Conservation (phyloP, 92 coral and sea anemone species). For the Palythoa heliodiscus region DNA sequence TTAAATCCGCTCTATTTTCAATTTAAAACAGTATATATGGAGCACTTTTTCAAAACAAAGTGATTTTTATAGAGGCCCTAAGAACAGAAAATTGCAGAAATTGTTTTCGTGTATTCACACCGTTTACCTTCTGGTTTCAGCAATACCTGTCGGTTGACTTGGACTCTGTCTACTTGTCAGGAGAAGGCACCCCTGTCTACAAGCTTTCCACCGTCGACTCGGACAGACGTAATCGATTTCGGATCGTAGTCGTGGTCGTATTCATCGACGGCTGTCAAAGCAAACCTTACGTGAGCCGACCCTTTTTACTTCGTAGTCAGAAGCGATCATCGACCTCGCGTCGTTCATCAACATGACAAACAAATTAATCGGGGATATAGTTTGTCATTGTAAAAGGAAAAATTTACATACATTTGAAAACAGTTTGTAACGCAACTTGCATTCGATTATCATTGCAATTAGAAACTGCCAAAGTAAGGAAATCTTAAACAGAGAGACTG, state of each 20-base stretch:
- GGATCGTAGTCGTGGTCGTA: constrained; percentile 72
- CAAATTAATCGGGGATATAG: neutral
- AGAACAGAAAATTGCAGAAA: too few species aligned
- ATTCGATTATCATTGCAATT: too few species aligned
- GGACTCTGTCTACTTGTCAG: constrained; percentile 83
- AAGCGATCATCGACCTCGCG: constrained; percentile 31
- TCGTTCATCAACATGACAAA: constrained; percentile 19
- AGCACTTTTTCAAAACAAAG: too few species aligned
- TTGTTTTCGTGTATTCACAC: neutral
- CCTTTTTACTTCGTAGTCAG: constrained; percentile 87
- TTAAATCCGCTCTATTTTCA: too few species aligned
- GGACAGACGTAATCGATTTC: constrained; percentile 86
- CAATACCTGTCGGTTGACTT: constrained; percentile 86
- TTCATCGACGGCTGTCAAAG: constrained; percentile 81
- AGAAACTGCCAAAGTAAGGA: too few species aligned
- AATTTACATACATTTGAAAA: too few species aligned
- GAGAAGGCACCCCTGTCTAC: constrained; percentile 84
- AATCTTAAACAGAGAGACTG: too few species aligned
- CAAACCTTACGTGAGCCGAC: constrained; percentile 73
- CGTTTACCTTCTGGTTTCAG: constrained; percentile 45
- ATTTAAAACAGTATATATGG: too few species aligned
- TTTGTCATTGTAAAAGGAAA: neutral
- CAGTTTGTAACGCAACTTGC: too few species aligned
- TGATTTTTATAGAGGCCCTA: too few species aligned
- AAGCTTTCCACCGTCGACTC: constrained; percentile 96